A percentile compares a stretch with the other conserved stretches of the same genome.
These are phyloP conservation scores for Megastigmus dorsalis DNA, from an alignment of 2,888 invertebrate genomes.

Conservation along the genomic window DNA sequence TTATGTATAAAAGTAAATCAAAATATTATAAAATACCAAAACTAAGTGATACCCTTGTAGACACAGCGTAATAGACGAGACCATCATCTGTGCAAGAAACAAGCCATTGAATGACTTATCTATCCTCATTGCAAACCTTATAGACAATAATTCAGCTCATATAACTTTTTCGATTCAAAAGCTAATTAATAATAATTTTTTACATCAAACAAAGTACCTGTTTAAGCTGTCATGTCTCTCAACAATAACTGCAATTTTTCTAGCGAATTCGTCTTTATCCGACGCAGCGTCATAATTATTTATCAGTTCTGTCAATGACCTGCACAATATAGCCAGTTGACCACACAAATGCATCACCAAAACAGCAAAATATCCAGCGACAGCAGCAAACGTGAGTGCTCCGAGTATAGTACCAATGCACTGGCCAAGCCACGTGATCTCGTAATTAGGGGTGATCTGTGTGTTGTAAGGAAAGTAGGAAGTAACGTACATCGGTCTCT, in stretches of 20 bases:
- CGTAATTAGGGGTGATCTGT: slow-evolving; percentile 55
- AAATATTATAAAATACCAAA: too few relatives aligned
- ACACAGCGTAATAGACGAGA: slow-evolving; percentile 16
- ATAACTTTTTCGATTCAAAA: too few relatives aligned
- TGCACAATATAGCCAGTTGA: slow-evolving; percentile 55
- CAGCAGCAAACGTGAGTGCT: slow-evolving; percentile 34
- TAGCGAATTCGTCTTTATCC: background rate
- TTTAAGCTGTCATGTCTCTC: slow-evolving; percentile 11
- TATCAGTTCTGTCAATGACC: background rate
- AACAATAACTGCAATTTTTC: background rate
- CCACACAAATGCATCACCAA: slow-evolving; percentile 63
- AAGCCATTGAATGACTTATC: slow-evolving; percentile 32
- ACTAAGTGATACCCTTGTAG: slow-evolving; percentile 39
- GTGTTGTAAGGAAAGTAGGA: slow-evolving; percentile 57
- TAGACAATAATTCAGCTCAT: background rate
- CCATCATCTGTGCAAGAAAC: slow-evolving; percentile 23
- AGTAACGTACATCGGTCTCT: slow-evolving; percentile 34
- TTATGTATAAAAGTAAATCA: too few relatives aligned
- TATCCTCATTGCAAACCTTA: slow-evolving; percentile 5
- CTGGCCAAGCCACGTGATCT: slow-evolving; percentile 26
- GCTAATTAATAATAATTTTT: too few relatives aligned
- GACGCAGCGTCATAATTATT: background rate
- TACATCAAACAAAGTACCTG: too few relatives aligned
- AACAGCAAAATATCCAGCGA: slow-evolving; percentile 60
- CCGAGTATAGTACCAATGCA: background rate